Evolutionary conservation across 2,888 invertebrate genomes (phyloP).

Genomic region (Chaitophorus viminalis): DNA sequence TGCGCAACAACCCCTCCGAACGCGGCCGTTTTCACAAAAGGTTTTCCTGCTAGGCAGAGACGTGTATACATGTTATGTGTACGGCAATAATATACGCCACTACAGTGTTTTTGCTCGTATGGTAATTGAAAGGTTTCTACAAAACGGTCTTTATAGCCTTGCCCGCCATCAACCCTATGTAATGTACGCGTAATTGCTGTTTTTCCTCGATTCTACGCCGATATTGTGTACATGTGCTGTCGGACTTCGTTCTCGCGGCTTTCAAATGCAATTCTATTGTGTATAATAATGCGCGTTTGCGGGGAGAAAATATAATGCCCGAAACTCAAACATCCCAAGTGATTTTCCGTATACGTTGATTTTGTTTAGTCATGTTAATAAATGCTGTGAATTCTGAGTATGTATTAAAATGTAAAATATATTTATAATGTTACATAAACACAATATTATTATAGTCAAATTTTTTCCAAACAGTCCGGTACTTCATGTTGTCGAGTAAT

Average conservation of each 20-base stretch:
- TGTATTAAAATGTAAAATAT: no score
- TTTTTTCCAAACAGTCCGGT: no score
- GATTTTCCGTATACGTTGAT: not conserved
- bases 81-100: not conserved
- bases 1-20: slow-evolving; percentile 7
- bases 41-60: slow-evolving; percentile 37
- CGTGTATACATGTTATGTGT: not conserved
- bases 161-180: not conserved
- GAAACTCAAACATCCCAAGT: not conserved
- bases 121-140: slow-evolving; percentile 53
- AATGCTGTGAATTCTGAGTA: not conserved
- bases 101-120: slow-evolving; percentile 12
- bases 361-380: not conserved
- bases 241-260: slow-evolving; percentile 15
- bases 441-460: no score
- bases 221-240: not conserved
- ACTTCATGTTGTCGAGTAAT: no score
- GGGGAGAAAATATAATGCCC: not conserved
- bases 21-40: slow-evolving; percentile 41
- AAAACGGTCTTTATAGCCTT: slow-evolving; percentile 25
- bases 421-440: no score
- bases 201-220: slow-evolving; percentile 8
- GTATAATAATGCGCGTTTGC: not conserved
- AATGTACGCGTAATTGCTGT: slow-evolving; percentile 8
- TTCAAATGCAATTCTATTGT: not conserved